Conservation (phyloP, 2,797 vertebrate genomes). For the Adelosebastes latens region DNA sequence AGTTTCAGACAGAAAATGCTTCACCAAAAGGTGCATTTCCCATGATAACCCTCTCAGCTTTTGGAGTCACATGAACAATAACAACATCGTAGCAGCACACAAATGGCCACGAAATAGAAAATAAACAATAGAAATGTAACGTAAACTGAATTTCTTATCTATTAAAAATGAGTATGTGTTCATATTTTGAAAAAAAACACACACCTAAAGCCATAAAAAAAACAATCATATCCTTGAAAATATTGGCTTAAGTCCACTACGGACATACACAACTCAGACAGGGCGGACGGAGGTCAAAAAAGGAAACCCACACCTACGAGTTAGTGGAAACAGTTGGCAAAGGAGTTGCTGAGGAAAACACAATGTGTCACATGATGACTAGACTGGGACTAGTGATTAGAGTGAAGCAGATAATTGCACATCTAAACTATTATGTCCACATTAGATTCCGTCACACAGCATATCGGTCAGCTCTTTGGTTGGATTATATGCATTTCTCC, state of each 20-base stretch:
- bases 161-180: background rate
- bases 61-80: background rate
- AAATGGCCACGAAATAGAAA: background rate
- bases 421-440: background rate
- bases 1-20: background rate
- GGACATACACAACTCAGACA: background rate
- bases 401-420: background rate
- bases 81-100: background rate
- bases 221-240: background rate
- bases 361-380: background rate
- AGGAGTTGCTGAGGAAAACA: background rate
- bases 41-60: background rate
- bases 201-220: background rate
- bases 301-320: slow-evolving; percentile 38
- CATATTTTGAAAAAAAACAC: rapidly evolving
- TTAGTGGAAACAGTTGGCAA: slow-evolving; percentile 28
- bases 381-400: background rate
- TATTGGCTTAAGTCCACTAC: background rate
- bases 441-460: background rate
- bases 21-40: background rate
- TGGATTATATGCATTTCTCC: background rate
- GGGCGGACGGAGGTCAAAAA: background rate
- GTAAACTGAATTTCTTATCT: background rate
- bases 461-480: background rate
- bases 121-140: background rate